These are phyloP conservation scores for Trididemnum miniatum DNA, from an alignment of 23 tunicate species.

Conservation along the genomic window DNA sequence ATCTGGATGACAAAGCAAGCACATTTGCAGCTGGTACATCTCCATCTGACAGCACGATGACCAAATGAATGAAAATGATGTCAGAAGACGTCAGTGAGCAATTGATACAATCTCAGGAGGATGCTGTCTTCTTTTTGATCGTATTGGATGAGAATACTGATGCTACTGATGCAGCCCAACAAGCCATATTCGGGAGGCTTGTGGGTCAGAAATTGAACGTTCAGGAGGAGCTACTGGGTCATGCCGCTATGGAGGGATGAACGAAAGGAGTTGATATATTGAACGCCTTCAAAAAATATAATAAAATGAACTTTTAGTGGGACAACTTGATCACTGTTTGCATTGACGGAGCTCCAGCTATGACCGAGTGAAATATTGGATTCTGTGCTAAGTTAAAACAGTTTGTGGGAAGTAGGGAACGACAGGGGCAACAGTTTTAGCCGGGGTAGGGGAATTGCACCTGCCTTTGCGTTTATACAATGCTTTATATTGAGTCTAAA, in stretches of 20 bases:
- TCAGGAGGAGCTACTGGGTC: constrained; percentile 26
- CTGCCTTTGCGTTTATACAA: too few relatives aligned
- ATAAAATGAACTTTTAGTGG: constrained; percentile 13
- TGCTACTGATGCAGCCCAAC: constrained; percentile 28
- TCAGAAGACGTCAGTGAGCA: constrained; percentile 26
- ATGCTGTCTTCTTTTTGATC: constrained; percentile 23
- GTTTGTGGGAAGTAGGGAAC: constrained; percentile 31
- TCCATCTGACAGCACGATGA: constrained; percentile 13
- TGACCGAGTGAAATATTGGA: constrained; percentile 22
- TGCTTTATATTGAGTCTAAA: too few relatives aligned
- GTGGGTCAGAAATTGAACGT: constrained; percentile 17
- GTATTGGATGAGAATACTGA: constrained; percentile 30
- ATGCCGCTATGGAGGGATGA: constrained; percentile 22
- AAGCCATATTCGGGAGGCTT: constrained; percentile 26
- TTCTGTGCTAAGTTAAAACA: constrained; percentile 26
- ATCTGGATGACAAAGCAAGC: constrained; percentile 31
- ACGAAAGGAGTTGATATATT: constrained; percentile 18
- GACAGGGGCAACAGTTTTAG: too few relatives aligned
- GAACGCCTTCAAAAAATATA: constrained; percentile 15
- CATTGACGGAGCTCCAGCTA: constrained; percentile 29
- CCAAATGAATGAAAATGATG: constrained; percentile 20
- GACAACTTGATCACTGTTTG: constrained; percentile 26
- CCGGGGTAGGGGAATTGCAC: too few relatives aligned
- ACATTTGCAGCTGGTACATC: constrained; percentile 22
- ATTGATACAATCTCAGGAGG: constrained; percentile 32